phyloP scores from a whole-genome alignment of 2,888 invertebrate species.

The Sympetrum striolatum region DNA sequence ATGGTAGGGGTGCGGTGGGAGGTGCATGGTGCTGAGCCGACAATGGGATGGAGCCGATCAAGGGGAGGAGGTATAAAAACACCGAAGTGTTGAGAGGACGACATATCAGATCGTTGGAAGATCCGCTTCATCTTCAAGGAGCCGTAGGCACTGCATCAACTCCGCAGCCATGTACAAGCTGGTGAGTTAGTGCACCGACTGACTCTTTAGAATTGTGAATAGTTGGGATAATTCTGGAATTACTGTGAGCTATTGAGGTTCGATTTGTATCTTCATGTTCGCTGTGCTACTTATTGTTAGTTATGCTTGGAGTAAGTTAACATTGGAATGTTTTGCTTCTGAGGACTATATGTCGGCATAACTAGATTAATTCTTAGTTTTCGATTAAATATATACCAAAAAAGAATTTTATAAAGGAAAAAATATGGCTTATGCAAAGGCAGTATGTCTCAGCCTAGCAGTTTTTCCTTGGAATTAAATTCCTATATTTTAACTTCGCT shows the following conservation, averaged over 20 bases:
- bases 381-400: no score
- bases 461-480: no score
- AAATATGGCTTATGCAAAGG: no score
- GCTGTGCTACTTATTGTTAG: neutral
- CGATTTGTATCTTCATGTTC: neutral
- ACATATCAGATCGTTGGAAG: constrained; percentile 15
- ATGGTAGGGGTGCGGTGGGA: neutral
- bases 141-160: constrained; percentile 47
- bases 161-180: constrained; percentile 49
- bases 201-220: neutral
- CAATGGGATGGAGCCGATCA: neutral
- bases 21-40: neutral
- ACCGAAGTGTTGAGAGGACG: neutral
- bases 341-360: no score
- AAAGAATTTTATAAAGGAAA: no score
- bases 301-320: neutral
- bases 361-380: no score
- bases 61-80: neutral
- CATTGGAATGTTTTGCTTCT: no score
- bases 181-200: constrained; percentile 47
- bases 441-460: no score
- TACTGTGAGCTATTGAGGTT: neutral
- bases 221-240: neutral
- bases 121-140: neutral
- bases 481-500: no score